phyloP scores from a whole-genome alignment of 2,888 invertebrate genomes.

The Helicoverpa assulta region DNA sequence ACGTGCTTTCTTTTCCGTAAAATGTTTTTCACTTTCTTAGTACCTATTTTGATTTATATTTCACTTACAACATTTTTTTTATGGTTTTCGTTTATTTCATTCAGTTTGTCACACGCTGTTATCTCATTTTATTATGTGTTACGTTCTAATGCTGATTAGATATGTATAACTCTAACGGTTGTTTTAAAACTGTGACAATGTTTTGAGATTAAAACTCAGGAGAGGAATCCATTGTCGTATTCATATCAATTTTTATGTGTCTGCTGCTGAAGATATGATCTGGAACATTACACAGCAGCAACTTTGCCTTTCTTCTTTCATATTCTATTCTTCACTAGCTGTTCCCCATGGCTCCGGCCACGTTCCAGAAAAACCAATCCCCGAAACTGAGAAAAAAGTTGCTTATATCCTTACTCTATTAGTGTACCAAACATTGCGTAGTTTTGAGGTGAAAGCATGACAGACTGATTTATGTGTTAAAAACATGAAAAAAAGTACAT shows the following conservation, averaged over 20 bases:
- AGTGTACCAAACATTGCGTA: no score
- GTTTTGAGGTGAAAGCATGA: no score
- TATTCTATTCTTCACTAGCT: no score
- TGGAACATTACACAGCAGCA: no score
- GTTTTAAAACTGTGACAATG: constrained; percentile 18
- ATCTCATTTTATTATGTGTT: constrained; percentile 21
- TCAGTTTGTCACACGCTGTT: constrained; percentile 18
- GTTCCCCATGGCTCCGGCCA: no score
- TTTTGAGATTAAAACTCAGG: constrained; percentile 1
- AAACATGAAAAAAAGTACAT: no score
- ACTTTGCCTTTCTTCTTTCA: no score
- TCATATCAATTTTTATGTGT: neutral
- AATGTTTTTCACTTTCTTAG: neutral
- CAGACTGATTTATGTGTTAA: no score
- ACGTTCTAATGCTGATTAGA: constrained; percentile 45
- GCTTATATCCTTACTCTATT: no score
- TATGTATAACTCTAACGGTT: constrained; percentile 19
- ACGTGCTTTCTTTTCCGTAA: neutral
- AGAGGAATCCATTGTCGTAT: neutral
- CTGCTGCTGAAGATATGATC: neutral
- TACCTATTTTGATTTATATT: neutral
- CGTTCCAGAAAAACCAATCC: no score
- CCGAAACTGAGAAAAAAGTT: no score
- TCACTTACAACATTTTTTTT: neutral
- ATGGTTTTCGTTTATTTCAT: neutral